These are phyloP conservation scores for Ciconia stormi DNA, from an alignment of 2,113 vertebrate species.

Conservation along the genomic window DNA sequence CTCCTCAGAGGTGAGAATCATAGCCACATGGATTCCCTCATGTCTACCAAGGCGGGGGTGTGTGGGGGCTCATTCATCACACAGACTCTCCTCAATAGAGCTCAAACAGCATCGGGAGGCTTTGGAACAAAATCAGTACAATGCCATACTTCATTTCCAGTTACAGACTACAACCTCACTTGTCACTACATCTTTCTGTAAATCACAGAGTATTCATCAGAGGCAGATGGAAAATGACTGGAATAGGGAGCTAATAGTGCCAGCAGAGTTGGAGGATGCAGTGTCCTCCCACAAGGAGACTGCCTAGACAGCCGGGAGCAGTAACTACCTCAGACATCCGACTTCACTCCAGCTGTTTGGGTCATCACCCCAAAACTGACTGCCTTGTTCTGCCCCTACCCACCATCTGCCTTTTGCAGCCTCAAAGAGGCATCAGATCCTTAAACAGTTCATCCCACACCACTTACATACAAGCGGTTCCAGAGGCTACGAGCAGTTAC, in stretches of 20 bases:
- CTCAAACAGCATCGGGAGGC: not conserved
- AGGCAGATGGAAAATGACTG: not conserved
- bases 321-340: not conserved
- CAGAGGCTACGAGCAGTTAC: not conserved
- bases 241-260: not conserved
- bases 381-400: not conserved
- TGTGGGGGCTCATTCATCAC: not conserved
- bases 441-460: not conserved
- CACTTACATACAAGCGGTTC: not conserved
- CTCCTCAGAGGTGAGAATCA: not conserved
- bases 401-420: not conserved
- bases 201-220: not conserved
- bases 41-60: not conserved
- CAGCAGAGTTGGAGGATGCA: not conserved
- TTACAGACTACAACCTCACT: slow-evolving; percentile 17
- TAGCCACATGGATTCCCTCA: not conserved
- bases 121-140: not conserved
- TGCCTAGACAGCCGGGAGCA: not conserved
- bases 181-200: not conserved
- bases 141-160: slow-evolving; percentile 26
- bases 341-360: not conserved
- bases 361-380: not conserved
- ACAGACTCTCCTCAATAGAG: not conserved
- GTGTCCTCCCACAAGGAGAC: not conserved
- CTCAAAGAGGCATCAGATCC: not conserved